Evolutionary conservation across 2,888 invertebrate genomes (phyloP).

Genomic region (Liodrosophila aerea): DNA sequence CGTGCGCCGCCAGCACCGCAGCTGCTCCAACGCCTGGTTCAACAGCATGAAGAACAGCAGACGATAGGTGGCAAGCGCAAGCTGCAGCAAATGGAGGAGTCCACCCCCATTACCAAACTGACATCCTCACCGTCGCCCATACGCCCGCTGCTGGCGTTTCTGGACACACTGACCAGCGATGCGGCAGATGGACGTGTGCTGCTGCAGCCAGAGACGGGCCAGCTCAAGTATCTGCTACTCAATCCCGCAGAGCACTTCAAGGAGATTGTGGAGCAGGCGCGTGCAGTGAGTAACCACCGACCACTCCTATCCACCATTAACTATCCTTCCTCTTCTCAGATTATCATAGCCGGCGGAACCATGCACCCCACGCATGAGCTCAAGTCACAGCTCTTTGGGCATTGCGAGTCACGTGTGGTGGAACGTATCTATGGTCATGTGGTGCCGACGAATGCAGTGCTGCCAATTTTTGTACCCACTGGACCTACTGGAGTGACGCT

Average conservation of each 20-base stretch:
- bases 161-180: constrained; percentile 90
- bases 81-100: too few relatives aligned
- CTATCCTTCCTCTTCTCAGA: too few relatives aligned
- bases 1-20: constrained; percentile 33
- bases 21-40: constrained; percentile 47
- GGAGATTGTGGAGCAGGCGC: constrained; percentile 89
- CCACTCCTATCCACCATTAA: too few relatives aligned
- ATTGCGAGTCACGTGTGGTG: constrained; percentile 84
- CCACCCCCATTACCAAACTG: too few relatives aligned
- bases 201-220: constrained; percentile 81
- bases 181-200: constrained; percentile 90
- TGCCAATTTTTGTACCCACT: constrained; percentile 88
- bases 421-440: constrained; percentile 96
- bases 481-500: constrained; percentile 89
- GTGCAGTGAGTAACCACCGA: constrained; percentile 86
- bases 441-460: constrained; percentile 91
- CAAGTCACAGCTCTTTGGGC: constrained; percentile 88
- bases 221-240: constrained; percentile 91
- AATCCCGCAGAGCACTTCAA: constrained; percentile 94
- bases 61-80: constrained; percentile 10
- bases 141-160: constrained; percentile 86
- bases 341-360: constrained; percentile 97
- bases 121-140: constrained; percentile 63
- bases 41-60: constrained; percentile 43
- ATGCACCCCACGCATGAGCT: constrained; percentile 98